Evolutionary conservation across 2,113 vertebrate species (phyloP).

Genomic region (Delphinus delphis): DNA sequence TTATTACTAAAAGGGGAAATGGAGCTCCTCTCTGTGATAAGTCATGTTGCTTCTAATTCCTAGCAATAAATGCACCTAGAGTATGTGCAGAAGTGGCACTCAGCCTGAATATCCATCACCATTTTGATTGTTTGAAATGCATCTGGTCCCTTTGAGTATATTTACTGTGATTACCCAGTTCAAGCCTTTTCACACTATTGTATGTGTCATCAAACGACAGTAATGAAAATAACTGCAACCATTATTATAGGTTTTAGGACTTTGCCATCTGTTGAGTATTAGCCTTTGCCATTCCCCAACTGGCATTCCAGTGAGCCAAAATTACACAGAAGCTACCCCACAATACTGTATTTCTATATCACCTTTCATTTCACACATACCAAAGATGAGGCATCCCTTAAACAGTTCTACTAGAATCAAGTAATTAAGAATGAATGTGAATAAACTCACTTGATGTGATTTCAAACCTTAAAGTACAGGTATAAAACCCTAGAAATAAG

Average conservation of each 20-base stretch:
- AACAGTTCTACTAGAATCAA: constrained; percentile 10
- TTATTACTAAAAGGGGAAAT: constrained; percentile 69
- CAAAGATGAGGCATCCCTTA: constrained; percentile 12
- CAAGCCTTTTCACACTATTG: constrained; percentile 79
- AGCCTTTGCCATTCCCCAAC: constrained; percentile 83
- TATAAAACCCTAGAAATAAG: constrained; percentile 18
- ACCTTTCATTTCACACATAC: constrained; percentile 48
- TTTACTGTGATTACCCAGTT: constrained; percentile 80
- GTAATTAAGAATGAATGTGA: constrained; percentile 41
- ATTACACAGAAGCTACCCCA: background rate
- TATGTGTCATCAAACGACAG: constrained; percentile 79
- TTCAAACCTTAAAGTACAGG: constrained; percentile 8
- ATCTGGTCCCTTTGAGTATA: constrained; percentile 80
- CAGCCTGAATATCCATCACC: constrained; percentile 79
- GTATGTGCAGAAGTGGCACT: constrained; percentile 76
- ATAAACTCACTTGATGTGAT: constrained; percentile 5
- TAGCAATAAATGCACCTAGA: constrained; percentile 79
- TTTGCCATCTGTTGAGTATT: constrained; percentile 86
- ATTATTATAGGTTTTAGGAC: constrained; percentile 82
- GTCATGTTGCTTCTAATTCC: constrained; percentile 65
- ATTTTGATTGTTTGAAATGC: constrained; percentile 78
- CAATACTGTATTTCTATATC: constrained; percentile 16
- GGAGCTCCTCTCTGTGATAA: constrained; percentile 56
- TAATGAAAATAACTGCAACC: constrained; percentile 83
- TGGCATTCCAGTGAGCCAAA: constrained; percentile 75